Base-by-base conservation (phyloP, 2,888 invertebrate genomes). In the Fragum whitleyi region DNA sequence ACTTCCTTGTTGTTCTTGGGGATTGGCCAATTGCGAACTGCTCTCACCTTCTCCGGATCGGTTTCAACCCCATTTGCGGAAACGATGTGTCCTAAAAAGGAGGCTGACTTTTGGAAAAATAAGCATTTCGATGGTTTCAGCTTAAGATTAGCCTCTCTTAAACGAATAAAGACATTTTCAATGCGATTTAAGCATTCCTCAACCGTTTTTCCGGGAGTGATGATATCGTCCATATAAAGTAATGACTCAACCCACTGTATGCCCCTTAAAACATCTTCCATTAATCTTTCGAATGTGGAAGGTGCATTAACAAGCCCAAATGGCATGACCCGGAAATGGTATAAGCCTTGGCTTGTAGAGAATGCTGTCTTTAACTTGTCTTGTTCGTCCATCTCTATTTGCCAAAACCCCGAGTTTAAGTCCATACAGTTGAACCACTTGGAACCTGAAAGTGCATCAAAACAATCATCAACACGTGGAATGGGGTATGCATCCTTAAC, bases 211-310 rank as follows among this genome's bases (percentile, higher is more conserved):
- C 70, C 73, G 47, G 76, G 62, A 14, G 71, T 71, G 3, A 79
- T 82, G 0, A 79, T 76, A 42, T 82, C 82, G 51, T 82, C 82
- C 65, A 82, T 70, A 16, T 82, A 82, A 23, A 82, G 29, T 11
- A 79, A 47, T 7, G 67, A 82, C 53, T 71, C 73, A 32, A 29
- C 62, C 77, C 79, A 84, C 9, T 84, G 78, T 21, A 81, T 21
- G 2, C 79, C 78, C 14, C 77, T 16, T 14, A 84, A 53, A 14
- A 84, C 77, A n/a, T 57, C 36, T 36, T 86, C 76, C 82, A 90
- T 79, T 23, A 86, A 61, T 23, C 88, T 67, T 59, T 88, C 77
- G 73, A 90, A 90, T 14, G 87, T 86, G 32, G 71, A 79, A 1
- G 86, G 87, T 0, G 87, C 77, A 69, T 83, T 85, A n/a, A 69